These are phyloP conservation scores for Agrotis puta DNA, from an alignment of 2,888 invertebrate genomes.

Conservation along the genomic window DNA sequence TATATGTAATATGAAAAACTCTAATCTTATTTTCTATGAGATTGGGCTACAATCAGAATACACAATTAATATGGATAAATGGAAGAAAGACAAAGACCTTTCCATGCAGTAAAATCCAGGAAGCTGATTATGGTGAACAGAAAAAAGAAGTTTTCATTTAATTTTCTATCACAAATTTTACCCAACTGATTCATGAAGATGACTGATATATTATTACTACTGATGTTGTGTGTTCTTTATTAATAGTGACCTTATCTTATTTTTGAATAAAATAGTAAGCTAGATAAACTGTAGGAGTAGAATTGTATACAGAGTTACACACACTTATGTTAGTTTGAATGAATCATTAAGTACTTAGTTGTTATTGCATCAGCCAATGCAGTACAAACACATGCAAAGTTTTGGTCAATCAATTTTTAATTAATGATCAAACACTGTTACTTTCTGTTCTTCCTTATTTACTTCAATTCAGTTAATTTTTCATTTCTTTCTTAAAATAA, in stretches of 20 bases:
- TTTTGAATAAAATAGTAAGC: neutral
- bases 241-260: neutral
- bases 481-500: neutral
- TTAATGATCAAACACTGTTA: neutral
- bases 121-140: neutral
- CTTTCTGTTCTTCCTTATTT: neutral
- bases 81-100: neutral
- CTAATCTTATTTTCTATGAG: neutral
- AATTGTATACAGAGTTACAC: no score
- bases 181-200: no score
- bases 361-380: conserved; percentile 37
- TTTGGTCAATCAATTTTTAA: neutral
- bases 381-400: neutral
- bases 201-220: no score
- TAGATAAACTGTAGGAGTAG: neutral
- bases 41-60: neutral
- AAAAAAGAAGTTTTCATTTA: neutral
- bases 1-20: neutral
- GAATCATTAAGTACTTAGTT: conserved; percentile 16
- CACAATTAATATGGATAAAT: no score
- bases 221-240: neutral
- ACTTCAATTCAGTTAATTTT: neutral
- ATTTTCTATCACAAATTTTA: neutral
- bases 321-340: conserved; percentile 4
- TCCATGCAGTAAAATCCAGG: neutral